phyloP scores from a whole-genome alignment of 1,140 invertebrate genomes.

The Phenacoccus solenopsis region DNA sequence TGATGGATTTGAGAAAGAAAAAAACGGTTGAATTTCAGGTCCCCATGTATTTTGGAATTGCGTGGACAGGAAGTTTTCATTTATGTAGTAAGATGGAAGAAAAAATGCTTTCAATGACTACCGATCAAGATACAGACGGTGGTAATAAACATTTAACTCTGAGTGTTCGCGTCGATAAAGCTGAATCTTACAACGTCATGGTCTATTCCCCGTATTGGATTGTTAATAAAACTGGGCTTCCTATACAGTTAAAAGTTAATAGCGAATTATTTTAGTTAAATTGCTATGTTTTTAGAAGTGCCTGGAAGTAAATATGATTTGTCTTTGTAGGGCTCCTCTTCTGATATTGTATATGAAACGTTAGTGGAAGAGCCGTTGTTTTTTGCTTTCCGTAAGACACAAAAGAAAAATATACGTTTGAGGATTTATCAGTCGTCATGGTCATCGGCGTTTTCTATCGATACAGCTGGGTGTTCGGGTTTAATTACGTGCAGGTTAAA shows the following conservation, averaged over 20 bases:
- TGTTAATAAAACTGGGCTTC: conserved; percentile 72
- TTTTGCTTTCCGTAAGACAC: conserved; percentile 54
- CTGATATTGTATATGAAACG: conserved; percentile 51
- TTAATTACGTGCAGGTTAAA: conserved; percentile 46
- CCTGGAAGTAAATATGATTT: not conserved
- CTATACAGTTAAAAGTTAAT: conserved; percentile 60
- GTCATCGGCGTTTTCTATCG: conserved; percentile 56
- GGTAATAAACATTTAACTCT: conserved; percentile 51
- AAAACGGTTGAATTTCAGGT: conserved; percentile 36
- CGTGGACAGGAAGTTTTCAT: conserved; percentile 56
- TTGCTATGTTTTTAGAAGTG: not conserved
- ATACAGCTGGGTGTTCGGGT: conserved; percentile 56
- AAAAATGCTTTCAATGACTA: conserved; percentile 49
- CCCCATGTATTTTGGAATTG: conserved; percentile 48
- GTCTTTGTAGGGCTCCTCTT: conserved; percentile 45
- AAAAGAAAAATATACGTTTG: conserved; percentile 45
- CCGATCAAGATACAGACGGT: conserved; percentile 49
- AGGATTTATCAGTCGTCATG: conserved; percentile 57
- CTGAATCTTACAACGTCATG: conserved; percentile 47
- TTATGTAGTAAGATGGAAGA: conserved; percentile 53
- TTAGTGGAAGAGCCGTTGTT: conserved; percentile 49
- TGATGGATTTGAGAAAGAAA: too few relatives aligned
- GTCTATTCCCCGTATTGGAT: conserved; percentile 82
- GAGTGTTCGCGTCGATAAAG: conserved; percentile 47
- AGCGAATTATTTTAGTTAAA: not conserved